A percentile compares a stretch with the other conserved stretches of the same genome.
Conservation (phyloP, 2,113 vertebrate species). For the Tretioscincus oriximinensis region DNA sequence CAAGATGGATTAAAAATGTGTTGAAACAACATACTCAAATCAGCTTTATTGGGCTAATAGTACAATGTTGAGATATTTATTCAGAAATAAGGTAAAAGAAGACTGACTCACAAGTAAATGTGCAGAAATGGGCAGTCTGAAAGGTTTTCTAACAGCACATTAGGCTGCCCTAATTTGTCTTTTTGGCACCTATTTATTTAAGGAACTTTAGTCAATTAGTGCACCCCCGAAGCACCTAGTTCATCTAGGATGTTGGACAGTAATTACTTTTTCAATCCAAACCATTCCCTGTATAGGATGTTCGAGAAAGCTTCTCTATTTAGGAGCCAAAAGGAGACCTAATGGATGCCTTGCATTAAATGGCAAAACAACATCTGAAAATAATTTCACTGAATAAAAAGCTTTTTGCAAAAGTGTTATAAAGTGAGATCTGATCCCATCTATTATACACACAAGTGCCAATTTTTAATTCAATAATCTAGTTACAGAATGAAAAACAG, state of each 20-base stretch:
- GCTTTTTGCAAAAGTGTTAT: neutral
- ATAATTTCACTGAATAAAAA: conserved; percentile 1
- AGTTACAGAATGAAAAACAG: conserved; percentile 10
- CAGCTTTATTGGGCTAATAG: neutral
- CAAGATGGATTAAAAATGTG: no score
- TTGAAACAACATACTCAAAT: no score
- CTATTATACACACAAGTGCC: neutral
- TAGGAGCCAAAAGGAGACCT: neutral
- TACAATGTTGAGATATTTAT: neutral
- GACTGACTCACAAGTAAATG: neutral
- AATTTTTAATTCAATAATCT: conserved; percentile 12
- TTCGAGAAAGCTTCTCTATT: neutral
- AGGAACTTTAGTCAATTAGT: neutral
- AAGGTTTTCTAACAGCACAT: neutral
- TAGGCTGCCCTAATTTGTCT: neutral
- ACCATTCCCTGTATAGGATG: neutral
- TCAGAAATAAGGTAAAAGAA: neutral
- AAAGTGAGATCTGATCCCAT: neutral
- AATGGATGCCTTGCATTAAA: neutral
- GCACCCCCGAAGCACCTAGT: neutral
- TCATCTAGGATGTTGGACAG: neutral
- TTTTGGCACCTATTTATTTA: neutral
- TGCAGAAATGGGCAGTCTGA: neutral
- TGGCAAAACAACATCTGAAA: conserved; percentile 4
- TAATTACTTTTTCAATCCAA: neutral